Percentiles rank a stretch among this genome's conserved stretches.
These are phyloP conservation scores for Troides helena DNA, from an alignment of 2,888 invertebrate species.

Conservation along the genomic window DNA sequence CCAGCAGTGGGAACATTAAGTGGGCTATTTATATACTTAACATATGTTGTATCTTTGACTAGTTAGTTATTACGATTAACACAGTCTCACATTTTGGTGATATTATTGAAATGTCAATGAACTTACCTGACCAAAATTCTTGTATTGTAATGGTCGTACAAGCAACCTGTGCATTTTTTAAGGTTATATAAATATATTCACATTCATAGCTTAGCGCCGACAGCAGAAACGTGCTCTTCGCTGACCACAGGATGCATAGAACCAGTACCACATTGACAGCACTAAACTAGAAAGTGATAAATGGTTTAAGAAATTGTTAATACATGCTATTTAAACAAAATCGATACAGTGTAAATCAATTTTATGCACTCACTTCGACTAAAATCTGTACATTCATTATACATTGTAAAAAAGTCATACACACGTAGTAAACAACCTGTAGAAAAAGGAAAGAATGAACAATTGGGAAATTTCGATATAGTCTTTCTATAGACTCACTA, in stretches of 20 bases:
- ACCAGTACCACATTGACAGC: background rate
- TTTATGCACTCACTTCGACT: background rate
- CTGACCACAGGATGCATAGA: background rate
- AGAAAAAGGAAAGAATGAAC: too few relatives aligned
- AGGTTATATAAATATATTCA: background rate
- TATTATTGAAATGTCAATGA: background rate
- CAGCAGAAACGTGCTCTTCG: background rate
- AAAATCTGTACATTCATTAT: conserved; percentile 17
- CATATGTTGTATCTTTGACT: too few relatives aligned
- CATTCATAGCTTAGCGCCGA: background rate
- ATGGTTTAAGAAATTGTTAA: too few relatives aligned
- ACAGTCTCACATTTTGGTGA: too few relatives aligned
- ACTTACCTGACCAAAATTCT: background rate
- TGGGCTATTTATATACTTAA: too few relatives aligned
- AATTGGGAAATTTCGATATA: too few relatives aligned
- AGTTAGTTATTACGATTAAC: too few relatives aligned
- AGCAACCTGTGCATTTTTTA: background rate
- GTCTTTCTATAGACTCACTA: too few relatives aligned
- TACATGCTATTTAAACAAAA: background rate
- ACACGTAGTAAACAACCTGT: conserved; percentile 18
- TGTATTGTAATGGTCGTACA: background rate
- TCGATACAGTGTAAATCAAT: too few relatives aligned
- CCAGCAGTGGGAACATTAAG: too few relatives aligned
- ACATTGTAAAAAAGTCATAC: conserved; percentile 12
- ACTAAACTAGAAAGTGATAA: background rate